These are phyloP conservation scores for Gorilla gorilla DNA, from an alignment of 2,113 vertebrate genomes.

Conservation along the genomic window DNA sequence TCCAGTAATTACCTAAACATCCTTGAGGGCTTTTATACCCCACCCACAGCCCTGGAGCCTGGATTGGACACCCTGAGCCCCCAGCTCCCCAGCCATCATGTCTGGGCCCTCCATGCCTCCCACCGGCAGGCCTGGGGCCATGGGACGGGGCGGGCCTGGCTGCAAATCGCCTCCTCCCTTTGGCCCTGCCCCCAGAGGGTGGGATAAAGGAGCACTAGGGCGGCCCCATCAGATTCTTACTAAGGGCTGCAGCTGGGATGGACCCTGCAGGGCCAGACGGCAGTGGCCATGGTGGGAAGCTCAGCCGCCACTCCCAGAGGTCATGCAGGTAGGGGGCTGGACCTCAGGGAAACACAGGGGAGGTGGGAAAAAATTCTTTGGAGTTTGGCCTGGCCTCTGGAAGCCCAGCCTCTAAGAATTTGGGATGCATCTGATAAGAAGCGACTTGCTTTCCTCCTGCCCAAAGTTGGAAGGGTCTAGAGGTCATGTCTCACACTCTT, in stretches of 20 bases:
- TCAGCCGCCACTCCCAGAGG: too few relatives aligned
- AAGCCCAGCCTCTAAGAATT: background rate
- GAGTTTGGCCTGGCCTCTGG: background rate
- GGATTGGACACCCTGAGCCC: background rate
- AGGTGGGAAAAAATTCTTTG: background rate
- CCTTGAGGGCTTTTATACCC: background rate
- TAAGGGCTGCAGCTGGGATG: slow-evolving; percentile 13
- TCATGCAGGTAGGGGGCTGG: background rate
- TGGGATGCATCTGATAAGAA: background rate
- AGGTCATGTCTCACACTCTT: background rate
- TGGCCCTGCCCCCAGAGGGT: background rate
- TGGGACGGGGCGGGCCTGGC: background rate
- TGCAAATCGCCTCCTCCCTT: background rate
- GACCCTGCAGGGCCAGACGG: background rate
- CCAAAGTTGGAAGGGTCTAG: background rate
- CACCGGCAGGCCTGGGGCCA: background rate
- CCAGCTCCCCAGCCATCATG: background rate
- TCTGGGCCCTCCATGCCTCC: fast-evolving
- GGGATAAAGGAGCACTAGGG: background rate
- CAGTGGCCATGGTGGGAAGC: fast-evolving
- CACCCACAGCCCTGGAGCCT: background rate
- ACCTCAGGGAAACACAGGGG: background rate
- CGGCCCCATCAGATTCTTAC: background rate
- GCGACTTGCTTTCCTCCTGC: background rate
- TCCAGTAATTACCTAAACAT: background rate